These are phyloP conservation scores for Sturmia bella DNA, from an alignment of 2,888 invertebrate species.

Conservation along the genomic window DNA sequence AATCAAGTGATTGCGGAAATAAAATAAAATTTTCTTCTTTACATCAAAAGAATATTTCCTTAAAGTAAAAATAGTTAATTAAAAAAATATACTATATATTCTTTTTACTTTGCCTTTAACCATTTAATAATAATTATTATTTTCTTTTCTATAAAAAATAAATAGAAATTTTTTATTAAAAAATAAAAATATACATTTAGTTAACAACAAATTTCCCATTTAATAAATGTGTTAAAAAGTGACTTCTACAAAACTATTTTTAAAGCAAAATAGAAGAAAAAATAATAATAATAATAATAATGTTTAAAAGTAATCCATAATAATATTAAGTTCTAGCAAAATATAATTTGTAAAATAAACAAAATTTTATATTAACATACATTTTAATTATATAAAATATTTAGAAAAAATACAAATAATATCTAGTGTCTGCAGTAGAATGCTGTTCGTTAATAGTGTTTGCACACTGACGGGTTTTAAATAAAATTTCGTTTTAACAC, in stretches of 20 bases:
- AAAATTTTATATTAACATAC: slow-evolving; percentile 28
- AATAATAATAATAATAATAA: slow-evolving; percentile 36
- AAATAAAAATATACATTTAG: slow-evolving; percentile 23
- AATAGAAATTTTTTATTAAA: neutral
- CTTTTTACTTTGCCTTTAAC: neutral
- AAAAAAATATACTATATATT: too few relatives aligned
- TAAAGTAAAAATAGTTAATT: too few relatives aligned
- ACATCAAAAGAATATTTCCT: too few relatives aligned
- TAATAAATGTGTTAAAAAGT: slow-evolving; percentile 56
- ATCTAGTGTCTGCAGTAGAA: neutral
- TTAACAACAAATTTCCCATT: slow-evolving; percentile 51
- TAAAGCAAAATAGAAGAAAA: slow-evolving; percentile 22
- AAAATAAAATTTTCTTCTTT: too few relatives aligned
- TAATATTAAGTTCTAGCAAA: slow-evolving; percentile 1
- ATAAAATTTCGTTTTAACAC: too few relatives aligned
- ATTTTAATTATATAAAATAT: neutral
- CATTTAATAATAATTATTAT: neutral
- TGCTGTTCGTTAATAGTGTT: too few relatives aligned
- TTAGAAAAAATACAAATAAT: neutral
- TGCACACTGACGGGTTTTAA: too few relatives aligned
- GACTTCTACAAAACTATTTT: slow-evolving; percentile 51
- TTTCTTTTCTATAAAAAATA: neutral
- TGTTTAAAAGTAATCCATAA: slow-evolving; percentile 25
- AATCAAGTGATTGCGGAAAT: too few relatives aligned
- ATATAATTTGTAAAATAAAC: slow-evolving; percentile 15